Evolutionary conservation across 2,113 vertebrate species (phyloP), one percentile per base, ranked within the genome.

Genomic region (Ahaetulla prasina): DNA sequence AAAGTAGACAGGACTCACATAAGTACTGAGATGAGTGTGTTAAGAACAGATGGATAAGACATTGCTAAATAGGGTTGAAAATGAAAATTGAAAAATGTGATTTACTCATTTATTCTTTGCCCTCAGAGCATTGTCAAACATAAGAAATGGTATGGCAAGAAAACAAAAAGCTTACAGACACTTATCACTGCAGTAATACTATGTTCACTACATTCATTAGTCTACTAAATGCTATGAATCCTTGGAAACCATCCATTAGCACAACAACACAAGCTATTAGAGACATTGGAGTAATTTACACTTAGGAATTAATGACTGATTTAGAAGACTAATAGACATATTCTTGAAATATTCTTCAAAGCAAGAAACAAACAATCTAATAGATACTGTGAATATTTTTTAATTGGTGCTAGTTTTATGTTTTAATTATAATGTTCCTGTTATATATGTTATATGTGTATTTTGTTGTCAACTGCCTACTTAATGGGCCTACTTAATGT

Each of bases 1-100:
- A 60, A 50, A 39, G n/a, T 57, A 57, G 18, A 43, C 7, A 53
- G 27, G 12, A 35, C 5, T 86, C 54, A 55, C 9, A 49, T 47
- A 49, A 57, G 2, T 43, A 9, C 52, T 50, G 27, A 30, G 35
- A 45, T 55, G 35, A n/a, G 16, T 18, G 25, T 25, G 54, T 89
- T 80, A 45, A 50, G 2, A 89, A 84, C 30, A 53, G 47, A 27
- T 5, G 2, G 0, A 10, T 54, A 18, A 93, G 60, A 23, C 12
- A 85, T 6, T 74, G 43, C 30, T 85, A 49, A 43, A 85, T 7
- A 11, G 87, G 27, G 23, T 54, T 30, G 53, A 74, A 54, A 94
- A 95, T 91, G 23, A 89, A 89, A 74, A 54, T 90, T 91, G 90
- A 45, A 89, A 92, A 84, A 87, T 60, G 35, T n/a, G 45, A 50